Evolutionary conservation across 2,888 invertebrate species (phyloP).

Genomic region (Drosophila borealis): DNA sequence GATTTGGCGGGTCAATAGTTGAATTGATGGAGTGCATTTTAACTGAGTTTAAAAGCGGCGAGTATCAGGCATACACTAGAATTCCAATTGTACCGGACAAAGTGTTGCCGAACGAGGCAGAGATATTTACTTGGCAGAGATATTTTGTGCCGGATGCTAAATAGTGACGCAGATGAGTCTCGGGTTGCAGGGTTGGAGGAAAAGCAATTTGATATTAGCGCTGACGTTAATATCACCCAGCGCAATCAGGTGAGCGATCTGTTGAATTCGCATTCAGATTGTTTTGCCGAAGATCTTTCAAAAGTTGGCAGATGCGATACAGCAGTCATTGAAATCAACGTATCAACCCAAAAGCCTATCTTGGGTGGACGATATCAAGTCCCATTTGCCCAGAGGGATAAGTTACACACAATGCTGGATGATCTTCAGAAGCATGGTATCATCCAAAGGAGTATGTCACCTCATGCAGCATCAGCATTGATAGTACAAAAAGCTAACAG

Average conservation of each 20-base stretch:
- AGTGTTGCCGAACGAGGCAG: background rate
- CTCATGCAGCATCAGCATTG: too few species aligned
- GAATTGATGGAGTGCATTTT: background rate
- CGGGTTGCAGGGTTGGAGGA: background rate
- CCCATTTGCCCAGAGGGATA: background rate
- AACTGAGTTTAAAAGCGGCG: background rate
- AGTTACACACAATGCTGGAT: background rate
- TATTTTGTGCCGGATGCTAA: background rate
- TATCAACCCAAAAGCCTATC: background rate
- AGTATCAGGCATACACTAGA: background rate
- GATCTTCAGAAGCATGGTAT: too few species aligned
- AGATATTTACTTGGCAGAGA: background rate
- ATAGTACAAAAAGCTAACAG: background rate
- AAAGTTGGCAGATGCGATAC: too few species aligned
- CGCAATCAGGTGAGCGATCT: background rate
- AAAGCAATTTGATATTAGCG: background rate
- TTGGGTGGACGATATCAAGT: conserved; percentile 4
- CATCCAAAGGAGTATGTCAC: too few species aligned
- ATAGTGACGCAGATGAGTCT: background rate
- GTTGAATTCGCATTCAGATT: background rate
- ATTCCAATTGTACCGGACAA: background rate
- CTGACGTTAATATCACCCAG: background rate
- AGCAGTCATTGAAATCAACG: too few species aligned
- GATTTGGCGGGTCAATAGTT: background rate
- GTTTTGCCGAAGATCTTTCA: conserved; percentile 6